Evolutionary conservation across 2,113 vertebrate species (phyloP), one percentile per base, ranked within the genome.

Genomic region (Myiagra hebetior): DNA sequence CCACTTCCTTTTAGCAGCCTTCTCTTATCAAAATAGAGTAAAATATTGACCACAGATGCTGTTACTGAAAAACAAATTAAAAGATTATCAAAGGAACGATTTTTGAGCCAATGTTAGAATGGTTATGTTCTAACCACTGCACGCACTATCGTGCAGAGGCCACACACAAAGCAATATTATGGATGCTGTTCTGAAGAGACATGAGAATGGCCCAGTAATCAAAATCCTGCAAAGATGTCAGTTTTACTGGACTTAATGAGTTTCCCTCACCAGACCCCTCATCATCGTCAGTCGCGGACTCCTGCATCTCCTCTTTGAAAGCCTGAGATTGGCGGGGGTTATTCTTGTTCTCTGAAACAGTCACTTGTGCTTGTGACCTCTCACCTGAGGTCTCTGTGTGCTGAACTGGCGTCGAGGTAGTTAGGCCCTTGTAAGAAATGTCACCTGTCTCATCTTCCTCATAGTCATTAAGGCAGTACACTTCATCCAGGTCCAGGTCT

Each of bases 251-350:
- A 98, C 98, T 97, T 97, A 98, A 98, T 93, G 97, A 97, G 90
- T 98, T 98, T 98, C 99, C 99, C 99, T 99, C 99, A 99, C 99
- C 99, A 98, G 99, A 98, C 98, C 98, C 98, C 98, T 98, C 98
- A 98, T 99, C 99, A 98, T 98, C 97, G 95, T 97, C 95, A 91
- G 97, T 56, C 85, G 98, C 44, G 87, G 97, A 97, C 97, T 98
- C 97, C 97, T 98, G 98, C 96, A 98, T 98, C 97, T 99, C 99
- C 98, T 97, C 98, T 96, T 98, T 97, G 97, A 89, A 98, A 97
- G 94, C 98, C 98, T 98, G 98, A 97, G 98, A 95, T 95, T 95
- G 98, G 97, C 97, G 96, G 52, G 98, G 97, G 91, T 97, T 97
- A 96, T 98, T 98, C 98, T 98, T 97, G 98, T 95, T 97, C 97